Percentiles rank a stretch among this genome's conserved stretches.
These are phyloP conservation scores for Xerus inauris DNA, from an alignment of 2,113 vertebrate genomes.

Conservation along the genomic window DNA sequence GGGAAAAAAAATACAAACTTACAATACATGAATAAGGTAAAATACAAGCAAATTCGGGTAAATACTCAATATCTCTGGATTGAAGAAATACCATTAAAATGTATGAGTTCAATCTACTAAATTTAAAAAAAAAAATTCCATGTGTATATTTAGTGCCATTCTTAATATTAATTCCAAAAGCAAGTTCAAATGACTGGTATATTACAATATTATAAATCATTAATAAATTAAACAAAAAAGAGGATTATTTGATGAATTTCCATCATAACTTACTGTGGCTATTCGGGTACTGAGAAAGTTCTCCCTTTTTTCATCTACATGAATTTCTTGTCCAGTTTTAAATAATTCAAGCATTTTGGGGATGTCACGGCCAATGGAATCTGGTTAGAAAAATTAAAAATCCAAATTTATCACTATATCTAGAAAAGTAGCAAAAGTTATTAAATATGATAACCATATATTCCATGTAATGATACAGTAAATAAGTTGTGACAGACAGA, in stretches of 20 bases:
- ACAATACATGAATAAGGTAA: conserved; percentile 25
- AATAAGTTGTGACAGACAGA: not conserved
- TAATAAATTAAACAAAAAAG: not conserved
- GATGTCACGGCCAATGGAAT: conserved; percentile 90
- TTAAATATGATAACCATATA: conserved; percentile 40
- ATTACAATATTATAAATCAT: not conserved
- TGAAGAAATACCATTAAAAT: conserved; percentile 7
- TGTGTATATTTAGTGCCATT: not conserved
- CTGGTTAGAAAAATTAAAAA: conserved; percentile 79
- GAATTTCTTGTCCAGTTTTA: conserved; percentile 89
- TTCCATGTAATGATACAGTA: not conserved
- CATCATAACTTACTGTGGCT: conserved; percentile 87
- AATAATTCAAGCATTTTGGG: conserved; percentile 91
- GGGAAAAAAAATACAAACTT: not conserved
- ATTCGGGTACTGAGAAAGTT: conserved; percentile 87
- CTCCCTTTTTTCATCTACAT: conserved; percentile 88
- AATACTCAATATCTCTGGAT: not conserved
- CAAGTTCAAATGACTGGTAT: conserved; percentile 11
- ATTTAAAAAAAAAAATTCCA: not conserved
- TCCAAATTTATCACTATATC: conserved; percentile 46
- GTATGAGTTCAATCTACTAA: not conserved
- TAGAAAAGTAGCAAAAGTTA: conserved; percentile 63
- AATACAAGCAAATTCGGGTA: conserved; percentile 24
- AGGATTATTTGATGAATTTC: not conserved
- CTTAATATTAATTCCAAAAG: conserved; percentile 11